Percentiles rank a stretch among this genome's conserved stretches.
Conservation (phyloP, 2,797 vertebrate species). For the Margarornis squamiger region DNA sequence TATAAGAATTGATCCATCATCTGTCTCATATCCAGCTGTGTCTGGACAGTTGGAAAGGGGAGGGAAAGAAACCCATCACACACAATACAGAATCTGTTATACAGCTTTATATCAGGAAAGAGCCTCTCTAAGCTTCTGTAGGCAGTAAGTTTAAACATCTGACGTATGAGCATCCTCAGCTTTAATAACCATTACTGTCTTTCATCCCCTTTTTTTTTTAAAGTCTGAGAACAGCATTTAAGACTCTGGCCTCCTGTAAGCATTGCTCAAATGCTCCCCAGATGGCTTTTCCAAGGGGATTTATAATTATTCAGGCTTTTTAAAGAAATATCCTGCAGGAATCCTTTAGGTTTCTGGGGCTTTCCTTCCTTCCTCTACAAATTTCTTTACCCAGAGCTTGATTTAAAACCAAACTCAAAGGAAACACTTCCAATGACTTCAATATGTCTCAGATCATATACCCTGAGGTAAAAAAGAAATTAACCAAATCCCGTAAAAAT, state of each 20-base stretch:
- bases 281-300: slow-evolving; percentile 24
- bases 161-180: background rate
- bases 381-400: background rate
- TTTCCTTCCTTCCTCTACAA: slow-evolving; percentile 38
- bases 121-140: background rate
- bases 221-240: background rate
- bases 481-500: background rate
- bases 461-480: background rate
- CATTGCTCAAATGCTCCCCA: slow-evolving; percentile 29
- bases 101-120: background rate
- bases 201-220: background rate
- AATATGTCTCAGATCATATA: background rate
- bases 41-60: background rate
- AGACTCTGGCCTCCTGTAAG: background rate
- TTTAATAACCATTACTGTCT: slow-evolving; percentile 38
- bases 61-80: background rate
- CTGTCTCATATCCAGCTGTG: background rate
- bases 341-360: background rate
- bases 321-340: background rate
- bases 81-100: background rate
- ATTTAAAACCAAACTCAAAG: slow-evolving; percentile 37
- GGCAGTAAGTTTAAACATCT: background rate
- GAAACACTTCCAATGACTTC: slow-evolving; percentile 26
- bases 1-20: background rate
- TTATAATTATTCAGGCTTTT: background rate